Conservation (phyloP, 2,113 vertebrate genomes). For the Phycodurus eques region DNA sequence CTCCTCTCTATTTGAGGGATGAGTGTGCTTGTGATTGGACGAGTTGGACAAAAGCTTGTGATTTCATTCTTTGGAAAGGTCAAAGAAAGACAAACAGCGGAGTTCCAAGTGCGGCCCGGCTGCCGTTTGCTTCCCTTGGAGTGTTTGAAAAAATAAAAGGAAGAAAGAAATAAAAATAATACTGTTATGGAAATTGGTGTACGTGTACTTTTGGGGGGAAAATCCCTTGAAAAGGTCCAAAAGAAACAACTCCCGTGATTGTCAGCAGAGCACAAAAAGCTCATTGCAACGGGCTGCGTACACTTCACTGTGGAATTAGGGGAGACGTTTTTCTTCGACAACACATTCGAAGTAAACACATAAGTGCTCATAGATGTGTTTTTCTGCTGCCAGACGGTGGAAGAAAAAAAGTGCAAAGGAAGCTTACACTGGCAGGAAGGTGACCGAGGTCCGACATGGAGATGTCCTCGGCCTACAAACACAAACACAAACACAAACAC, state of each 20-base stretch:
- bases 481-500: too few relatives aligned
- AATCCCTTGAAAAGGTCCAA: too few relatives aligned
- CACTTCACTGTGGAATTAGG: too few relatives aligned
- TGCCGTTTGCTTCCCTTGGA: too few relatives aligned
- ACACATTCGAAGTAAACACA: too few relatives aligned
- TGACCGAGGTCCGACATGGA: slow-evolving; percentile 71
- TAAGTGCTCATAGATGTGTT: neutral
- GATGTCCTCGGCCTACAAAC: slow-evolving; percentile 68
- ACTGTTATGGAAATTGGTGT: neutral
- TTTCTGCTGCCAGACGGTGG: neutral
- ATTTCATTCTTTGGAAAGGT: slow-evolving; percentile 3
- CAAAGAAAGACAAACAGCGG: neutral
- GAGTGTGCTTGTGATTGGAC: neutral
- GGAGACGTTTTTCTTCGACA: too few relatives aligned
- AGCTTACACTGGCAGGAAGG: slow-evolving; percentile 68
- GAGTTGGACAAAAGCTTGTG: neutral
- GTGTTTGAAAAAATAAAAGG: too few relatives aligned
- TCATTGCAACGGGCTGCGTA: too few relatives aligned
- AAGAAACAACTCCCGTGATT: too few relatives aligned
- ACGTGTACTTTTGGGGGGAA: too few relatives aligned
- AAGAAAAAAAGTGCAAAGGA: neutral
- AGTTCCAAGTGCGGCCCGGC: neutral
- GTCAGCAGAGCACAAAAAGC: too few relatives aligned
- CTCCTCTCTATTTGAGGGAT: neutral
- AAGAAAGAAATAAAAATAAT: too few relatives aligned